These are phyloP conservation scores for Cuniculus paca DNA, from an alignment of 2,797 vertebrate species.

Conservation along the genomic window DNA sequence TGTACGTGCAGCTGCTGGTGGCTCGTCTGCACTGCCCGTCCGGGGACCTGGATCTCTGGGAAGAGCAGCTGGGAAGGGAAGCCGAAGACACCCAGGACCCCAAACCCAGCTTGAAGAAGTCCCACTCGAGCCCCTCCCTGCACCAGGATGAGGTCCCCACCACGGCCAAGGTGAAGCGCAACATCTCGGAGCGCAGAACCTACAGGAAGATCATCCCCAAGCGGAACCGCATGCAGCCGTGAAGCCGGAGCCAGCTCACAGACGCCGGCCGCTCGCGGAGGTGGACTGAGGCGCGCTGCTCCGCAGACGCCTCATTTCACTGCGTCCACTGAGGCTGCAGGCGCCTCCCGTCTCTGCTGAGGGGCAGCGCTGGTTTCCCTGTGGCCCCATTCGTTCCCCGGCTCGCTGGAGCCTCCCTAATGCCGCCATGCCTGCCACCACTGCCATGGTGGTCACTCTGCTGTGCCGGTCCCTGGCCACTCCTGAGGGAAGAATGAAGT, in stretches of 20 bases:
- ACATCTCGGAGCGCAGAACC: conserved; percentile 94
- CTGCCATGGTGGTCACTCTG: rapidly evolving
- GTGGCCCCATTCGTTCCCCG: background rate
- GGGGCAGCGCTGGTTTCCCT: background rate
- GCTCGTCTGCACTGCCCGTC: conserved; percentile 85
- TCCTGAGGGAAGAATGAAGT: background rate
- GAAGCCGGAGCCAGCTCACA: conserved; percentile 48
- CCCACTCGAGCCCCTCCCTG: conserved; percentile 95
- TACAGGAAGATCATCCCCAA: conserved; percentile 92
- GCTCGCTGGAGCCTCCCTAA: background rate
- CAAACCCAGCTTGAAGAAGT: conserved; percentile 90
- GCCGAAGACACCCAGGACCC: conserved; percentile 67
- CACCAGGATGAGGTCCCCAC: conserved; percentile 89
- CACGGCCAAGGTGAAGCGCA: conserved; percentile 89
- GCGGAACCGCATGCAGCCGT: conserved; percentile 90
- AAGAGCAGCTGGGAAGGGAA: conserved; percentile 86
- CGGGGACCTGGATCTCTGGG: conserved; percentile 88
- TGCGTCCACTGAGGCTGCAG: rapidly evolving
- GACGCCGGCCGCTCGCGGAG: background rate
- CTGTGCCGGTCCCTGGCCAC: background rate
- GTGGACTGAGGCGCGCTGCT: background rate
- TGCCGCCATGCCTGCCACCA: background rate
- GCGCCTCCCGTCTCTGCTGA: background rate
- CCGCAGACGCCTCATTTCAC: background rate
- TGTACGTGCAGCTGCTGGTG: conserved; percentile 91